A percentile compares a stretch with the other conserved stretches of the same genome.
phyloP scores from a whole-genome alignment of 2,797 vertebrate genomes.

The Sarcophilus harrisii region DNA sequence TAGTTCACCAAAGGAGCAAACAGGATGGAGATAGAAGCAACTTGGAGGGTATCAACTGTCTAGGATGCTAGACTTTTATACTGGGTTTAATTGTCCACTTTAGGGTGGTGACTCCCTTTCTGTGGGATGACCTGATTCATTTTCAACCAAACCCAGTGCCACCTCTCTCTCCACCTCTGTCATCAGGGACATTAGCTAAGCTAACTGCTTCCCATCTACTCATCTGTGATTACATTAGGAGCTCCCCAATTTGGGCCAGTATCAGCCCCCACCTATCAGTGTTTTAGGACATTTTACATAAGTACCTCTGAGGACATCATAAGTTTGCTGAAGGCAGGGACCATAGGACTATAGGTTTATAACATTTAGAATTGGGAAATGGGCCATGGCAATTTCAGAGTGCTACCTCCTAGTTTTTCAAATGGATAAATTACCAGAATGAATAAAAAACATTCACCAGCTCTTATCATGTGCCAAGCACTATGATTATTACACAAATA shows the following conservation, averaged over 20 bases:
- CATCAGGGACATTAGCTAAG: conserved; percentile 49
- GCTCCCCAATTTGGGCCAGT: conserved; percentile 63
- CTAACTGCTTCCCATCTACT: conserved; percentile 56
- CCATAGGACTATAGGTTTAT: not conserved
- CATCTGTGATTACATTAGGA: conserved; percentile 64
- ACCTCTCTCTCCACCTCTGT: conserved; percentile 76
- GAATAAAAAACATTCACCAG: not conserved
- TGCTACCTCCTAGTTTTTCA: not conserved
- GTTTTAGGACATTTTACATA: conserved; percentile 37
- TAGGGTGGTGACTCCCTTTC: conserved; percentile 74
- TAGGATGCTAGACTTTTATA: conserved; percentile 64
- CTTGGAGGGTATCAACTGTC: conserved; percentile 72
- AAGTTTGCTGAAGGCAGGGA: not conserved
- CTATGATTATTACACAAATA: not conserved
- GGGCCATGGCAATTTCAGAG: not conserved
- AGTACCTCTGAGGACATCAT: not conserved
- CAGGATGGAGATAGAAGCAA: conserved; percentile 61
- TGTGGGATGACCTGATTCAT: conserved; percentile 81
- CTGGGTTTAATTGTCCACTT: conserved; percentile 19
- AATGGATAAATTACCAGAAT: not conserved
- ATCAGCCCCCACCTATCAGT: conserved; percentile 51
- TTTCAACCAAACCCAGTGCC: conserved; percentile 77
- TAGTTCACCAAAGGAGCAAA: conserved; percentile 69
- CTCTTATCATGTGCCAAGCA: not conserved
- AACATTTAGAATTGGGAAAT: not conserved